Evolutionary conservation across 2,113 vertebrate species (phyloP), one percentile per base, ranked within the genome.

Genomic region (Phylloscopus trochiloides): DNA sequence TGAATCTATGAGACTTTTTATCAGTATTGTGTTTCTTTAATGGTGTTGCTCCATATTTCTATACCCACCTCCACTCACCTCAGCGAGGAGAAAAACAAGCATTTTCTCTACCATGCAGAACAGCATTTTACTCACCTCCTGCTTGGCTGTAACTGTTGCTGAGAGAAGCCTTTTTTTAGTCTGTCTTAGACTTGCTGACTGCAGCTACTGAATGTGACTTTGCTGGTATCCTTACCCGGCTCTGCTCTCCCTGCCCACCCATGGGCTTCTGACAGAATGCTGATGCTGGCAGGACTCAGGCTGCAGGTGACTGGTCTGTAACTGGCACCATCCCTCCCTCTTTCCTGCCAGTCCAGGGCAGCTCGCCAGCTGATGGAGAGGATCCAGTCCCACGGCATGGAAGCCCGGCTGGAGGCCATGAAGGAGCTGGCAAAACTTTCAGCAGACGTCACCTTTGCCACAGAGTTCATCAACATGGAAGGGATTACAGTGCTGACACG

Each of bases 391-490:
- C 98, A 99, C 36, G 98, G 97, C 72, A 99, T 99, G 86, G 99
- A 99, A 32, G 98, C 98, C n/a, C 98, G 99, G 65, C 98, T 99
- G 36, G 99, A 99, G 52, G 99, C 99, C 86, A 98, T 99, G 94
- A 99, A 99, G 96, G 99, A 99, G 58, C 98, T 99, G 67, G 99
- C 99, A 34, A 99, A 99, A 96, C 98, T 99, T 66, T 99, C 99
- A 1, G 99, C 99, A 5, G 99, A 99, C 16, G 97, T 99, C 57
- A 99, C 99, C 51, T 99, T 99, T 29, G 99, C 99, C 61, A 98
- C 99, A 0, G 99, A 99, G 97, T 99, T 99, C 98, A 99, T 99
- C 96, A 99, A 99, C 96, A 99, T 99, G 98, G 99, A 99, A 52
- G 99, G 99, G 92, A 99, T 99, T 13, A 97, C 98, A 36, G 98